Evolutionary conservation across 2,888 invertebrate genomes (phyloP), one percentile per base, ranked within the genome.

Genomic region (Dryococelus australis): DNA sequence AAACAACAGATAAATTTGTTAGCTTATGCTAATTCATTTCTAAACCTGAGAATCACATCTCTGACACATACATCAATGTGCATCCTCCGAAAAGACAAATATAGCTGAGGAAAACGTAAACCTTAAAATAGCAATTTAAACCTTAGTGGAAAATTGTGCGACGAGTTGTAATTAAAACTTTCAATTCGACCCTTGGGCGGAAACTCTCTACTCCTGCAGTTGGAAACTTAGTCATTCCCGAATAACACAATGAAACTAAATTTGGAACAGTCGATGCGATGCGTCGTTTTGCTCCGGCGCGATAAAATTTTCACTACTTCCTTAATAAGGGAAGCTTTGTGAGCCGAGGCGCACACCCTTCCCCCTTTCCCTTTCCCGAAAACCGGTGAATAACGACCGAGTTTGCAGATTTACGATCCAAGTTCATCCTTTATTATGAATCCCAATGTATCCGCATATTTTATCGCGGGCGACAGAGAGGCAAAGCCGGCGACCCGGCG

Each of bases 251-350:
- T 24, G 65, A 65, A 65, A 65, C 65, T 20, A 65, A 65, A 65
- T 65, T 65, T n/a, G 65, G 65, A 65, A 65, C 65, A 16, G 65
- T 16, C 65, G 65, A 65, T 65, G 20, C 20, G 65, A 65, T n/a
- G 65, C 8, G 65, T 65, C 24, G 65, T 24, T 24, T 24, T 65
- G 65, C 65, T 24, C 20, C 65, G 16, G 65, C 8, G n/a, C 20
- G 65, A 65, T 65, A n/a, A 65, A 65, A 65, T 65, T 65, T 65
- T 65, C 65, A 65, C 24, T 24, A 65, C 24, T 65, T 65, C 65
- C 65, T 65, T 65, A 65, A 65, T 65, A 65, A 65, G 65, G 65
- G 24, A 47, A 65, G 65, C 65, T n/a, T 65, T 65, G 65, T 65
- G 65, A 24, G 65, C 24, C n/a, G 24, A 65, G 65, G n/a, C 65